Base-by-base conservation (phyloP, 2,888 invertebrate genomes). In the Carpatolechia fugitivella region DNA sequence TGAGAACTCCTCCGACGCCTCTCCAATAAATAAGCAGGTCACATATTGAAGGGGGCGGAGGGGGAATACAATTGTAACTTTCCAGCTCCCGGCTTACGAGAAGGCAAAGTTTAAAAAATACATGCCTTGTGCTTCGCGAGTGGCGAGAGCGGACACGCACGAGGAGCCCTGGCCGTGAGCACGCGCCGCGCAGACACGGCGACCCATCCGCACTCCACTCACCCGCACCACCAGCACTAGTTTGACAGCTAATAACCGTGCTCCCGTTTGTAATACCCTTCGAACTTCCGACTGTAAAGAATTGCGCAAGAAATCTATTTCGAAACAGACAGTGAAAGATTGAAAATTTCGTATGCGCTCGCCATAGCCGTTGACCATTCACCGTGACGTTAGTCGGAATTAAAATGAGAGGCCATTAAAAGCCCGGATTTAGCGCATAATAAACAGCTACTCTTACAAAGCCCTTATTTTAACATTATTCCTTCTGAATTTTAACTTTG, bases 1-100 rank as follows among this genome's bases (percentile, higher is more conserved):
- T 87, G 79, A 76, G 82, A 89, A 86, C 87, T 86, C 85, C 74
- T 76, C 78, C 86, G 82, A 81, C 85, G 87, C 81, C 74, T 86
- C 82, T 82, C 82, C 85, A 85, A 89, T 90, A 90, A 89, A 89
- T 88, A 89, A 89, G 80, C 90, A 87, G 89, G 89, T 89, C 90
- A 90, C 90, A 90, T 89, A 90, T 89, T 89, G 89, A 85, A 87
- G 80, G 85, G 82, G 85, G 84, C 73, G 75, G 73, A 81, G 83
- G 80, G 84, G 77, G 84, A 85, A 88, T 78, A 87, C 89, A 89
- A 90, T 90, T 88, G 89, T 87, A 90, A 90, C 87, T 90, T 90
- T 87, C 78, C 72, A 78, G 75, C 79, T 76, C 70, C 76, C 79
- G 71, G 78, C 82, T 82, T 81, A 82, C 78, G 81, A 74, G 79